Evolutionary conservation across 2,113 vertebrate genomes (phyloP), one percentile per base, ranked within the genome.

Genomic region (Meles meles): DNA sequence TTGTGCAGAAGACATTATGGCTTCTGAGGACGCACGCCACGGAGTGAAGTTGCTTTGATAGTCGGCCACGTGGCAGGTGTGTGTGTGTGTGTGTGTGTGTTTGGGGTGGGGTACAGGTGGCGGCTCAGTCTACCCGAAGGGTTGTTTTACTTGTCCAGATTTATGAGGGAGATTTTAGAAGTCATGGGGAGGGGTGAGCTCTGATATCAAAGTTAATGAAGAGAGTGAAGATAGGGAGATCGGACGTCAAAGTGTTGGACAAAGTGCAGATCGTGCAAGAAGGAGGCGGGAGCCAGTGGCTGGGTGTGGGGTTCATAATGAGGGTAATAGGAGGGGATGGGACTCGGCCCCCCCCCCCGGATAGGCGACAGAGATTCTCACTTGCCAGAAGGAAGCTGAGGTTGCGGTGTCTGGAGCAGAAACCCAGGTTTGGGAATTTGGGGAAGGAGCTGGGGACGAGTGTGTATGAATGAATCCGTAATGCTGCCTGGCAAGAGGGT

Each of bases 31-130:
- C 2, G 31, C 67, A 27, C 20, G 0, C 31, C 13, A 27, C 4
- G 9, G 80, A 42, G 34, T 4, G 76, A 49, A 91, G 65, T 52
- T 0, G 17, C n/a, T 34, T 88, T 44, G 17, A 4, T 25, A 1
- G 0, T 4, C 7, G 27, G 7, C 71, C 37, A 47, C 42, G 6
- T 59, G 34, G n/a, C 17, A n/a, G 9, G 8, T 27, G 6, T 1
- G 47, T 29, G 59, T 29, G 55, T 52, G 49, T 52, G 14, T 52
- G 49, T 37, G 18, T 44, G 15, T 34, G 44, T 52, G 67, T 2
- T 4, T 65, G 15, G 63, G 39, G 3, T 15, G 7, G 31, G 71
- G 21, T 11, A 6, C 7, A 21, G 25, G 23, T 31, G 11, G 52
- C 52, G 34, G 34, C 52, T 77, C 55, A 18, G 6, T 27, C 25